Conservation (phyloP, 2,888 invertebrate genomes). For the Sabatieria punctata region DNA sequence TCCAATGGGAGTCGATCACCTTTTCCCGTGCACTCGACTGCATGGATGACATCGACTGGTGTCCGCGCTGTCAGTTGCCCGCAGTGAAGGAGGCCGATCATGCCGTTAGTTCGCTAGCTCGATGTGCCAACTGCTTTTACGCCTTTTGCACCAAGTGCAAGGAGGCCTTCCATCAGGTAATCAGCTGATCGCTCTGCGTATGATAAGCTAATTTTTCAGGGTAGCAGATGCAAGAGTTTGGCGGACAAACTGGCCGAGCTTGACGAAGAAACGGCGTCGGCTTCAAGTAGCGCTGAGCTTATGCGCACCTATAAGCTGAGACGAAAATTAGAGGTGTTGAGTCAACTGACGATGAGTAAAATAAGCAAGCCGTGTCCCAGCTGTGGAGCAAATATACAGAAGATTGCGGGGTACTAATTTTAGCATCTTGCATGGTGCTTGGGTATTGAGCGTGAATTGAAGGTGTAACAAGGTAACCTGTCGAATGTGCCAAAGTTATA, state of each 20-base stretch:
- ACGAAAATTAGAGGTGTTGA: not conserved
- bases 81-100: not conserved
- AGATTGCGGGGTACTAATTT: not conserved
- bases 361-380: conserved; percentile 1
- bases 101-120: too few species aligned
- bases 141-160: conserved; percentile 1
- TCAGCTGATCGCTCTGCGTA: not conserved
- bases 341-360: not conserved
- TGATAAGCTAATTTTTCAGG: not conserved
- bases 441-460: not conserved
- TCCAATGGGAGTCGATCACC: too few species aligned
- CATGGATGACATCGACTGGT: conserved; percentile 1
- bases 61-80: not conserved
- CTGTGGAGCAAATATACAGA: not conserved
- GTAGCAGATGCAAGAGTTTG: not conserved
- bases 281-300: not conserved
- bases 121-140: not conserved
- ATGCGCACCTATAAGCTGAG: not conserved
- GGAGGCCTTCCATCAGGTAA: not conserved
- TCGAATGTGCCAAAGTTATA: not conserved
- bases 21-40: not conserved
- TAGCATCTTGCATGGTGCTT: not conserved
- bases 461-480: conserved; percentile 11
- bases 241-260: not conserved
- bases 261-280: not conserved